These are phyloP conservation scores for Silurus glanis DNA, from an alignment of 2,113 vertebrate genomes.

Conservation along the genomic window DNA sequence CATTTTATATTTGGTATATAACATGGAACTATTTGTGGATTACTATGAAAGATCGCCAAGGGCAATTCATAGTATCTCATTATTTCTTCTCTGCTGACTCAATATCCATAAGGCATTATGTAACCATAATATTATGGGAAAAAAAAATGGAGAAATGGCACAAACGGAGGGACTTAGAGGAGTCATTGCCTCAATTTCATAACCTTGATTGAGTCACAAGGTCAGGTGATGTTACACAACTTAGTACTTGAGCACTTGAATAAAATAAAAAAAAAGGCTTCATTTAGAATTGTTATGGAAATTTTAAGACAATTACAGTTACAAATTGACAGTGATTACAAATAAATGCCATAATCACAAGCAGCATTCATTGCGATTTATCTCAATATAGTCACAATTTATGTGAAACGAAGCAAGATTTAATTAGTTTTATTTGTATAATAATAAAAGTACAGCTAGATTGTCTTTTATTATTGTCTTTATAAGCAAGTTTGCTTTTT, in stretches of 20 bases:
- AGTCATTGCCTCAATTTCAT: not conserved
- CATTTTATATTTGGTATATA: not conserved
- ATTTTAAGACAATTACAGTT: not conserved
- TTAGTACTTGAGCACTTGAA: not conserved
- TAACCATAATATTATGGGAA: not conserved
- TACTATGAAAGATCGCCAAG: not conserved
- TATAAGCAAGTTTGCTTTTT: not conserved
- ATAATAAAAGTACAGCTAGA: not conserved
- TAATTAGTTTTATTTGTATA: not conserved
- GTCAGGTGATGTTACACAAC: not conserved
- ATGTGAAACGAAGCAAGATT: not conserved
- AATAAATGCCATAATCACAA: not conserved
- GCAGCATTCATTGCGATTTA: not conserved
- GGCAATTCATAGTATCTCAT: not conserved
- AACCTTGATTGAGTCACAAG: not conserved
- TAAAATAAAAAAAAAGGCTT: not conserved
- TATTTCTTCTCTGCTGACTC: not conserved
- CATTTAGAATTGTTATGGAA: not conserved
- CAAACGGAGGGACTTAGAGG: not conserved
- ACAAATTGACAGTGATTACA: not conserved
- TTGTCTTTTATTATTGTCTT: not conserved
- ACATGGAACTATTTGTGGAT: not conserved
- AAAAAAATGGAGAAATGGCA: not conserved
- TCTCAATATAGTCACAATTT: not conserved
- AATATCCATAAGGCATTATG: not conserved